Evolutionary conservation across 2,888 invertebrate species (phyloP), one percentile per base, ranked within the genome.

Genomic region (Amphipoea lucens): DNA sequence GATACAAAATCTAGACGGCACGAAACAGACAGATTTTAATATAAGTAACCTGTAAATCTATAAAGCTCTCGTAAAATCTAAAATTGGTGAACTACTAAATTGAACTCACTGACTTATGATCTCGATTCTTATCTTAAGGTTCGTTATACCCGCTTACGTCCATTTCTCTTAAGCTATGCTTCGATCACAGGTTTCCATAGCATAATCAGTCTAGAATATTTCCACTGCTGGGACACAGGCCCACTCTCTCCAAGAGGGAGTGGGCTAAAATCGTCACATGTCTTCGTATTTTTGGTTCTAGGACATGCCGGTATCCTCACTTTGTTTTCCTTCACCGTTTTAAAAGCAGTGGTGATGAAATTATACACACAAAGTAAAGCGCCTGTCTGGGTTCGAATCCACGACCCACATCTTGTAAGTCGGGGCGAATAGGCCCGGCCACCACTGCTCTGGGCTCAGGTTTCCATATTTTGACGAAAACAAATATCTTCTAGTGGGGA

Each of bases 1-100:
- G n/a, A 45, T n/a, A 57, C 4, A 40, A 66, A 40, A 62, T 73
- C 14, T 65, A 78, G 23, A 65, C 40, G 29, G 40, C 11, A n/a
- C 12, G 20, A 72, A 23, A 40, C 17, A 74, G 42, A 63, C 17
- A 60, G 40, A 45, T 23, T 72, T 51, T 63, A 63, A 48, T 51
- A 65, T 73, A 29, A 29, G 29, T 29, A 81, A 74, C 60, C 63
- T 72, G 63, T 65, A 73, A 78, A 83, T 69, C 83, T 69, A 69
- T 69, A 78, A 72, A 78, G 78, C 36, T 29, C 40, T 83, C 78
- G n/a, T 78, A 69, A 69, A 82, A 73, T 78, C 72, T n/a, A 57
- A 57, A 67, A 75, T 42, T 51, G 51, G 51, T 62, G 48, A 62
- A 73, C 62, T 11, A 65, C n/a, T 42, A 63, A 42, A 57, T 42